Conservation (phyloP, 1,140 invertebrate genomes). For the Ceratoteleas bidentatus region DNA sequence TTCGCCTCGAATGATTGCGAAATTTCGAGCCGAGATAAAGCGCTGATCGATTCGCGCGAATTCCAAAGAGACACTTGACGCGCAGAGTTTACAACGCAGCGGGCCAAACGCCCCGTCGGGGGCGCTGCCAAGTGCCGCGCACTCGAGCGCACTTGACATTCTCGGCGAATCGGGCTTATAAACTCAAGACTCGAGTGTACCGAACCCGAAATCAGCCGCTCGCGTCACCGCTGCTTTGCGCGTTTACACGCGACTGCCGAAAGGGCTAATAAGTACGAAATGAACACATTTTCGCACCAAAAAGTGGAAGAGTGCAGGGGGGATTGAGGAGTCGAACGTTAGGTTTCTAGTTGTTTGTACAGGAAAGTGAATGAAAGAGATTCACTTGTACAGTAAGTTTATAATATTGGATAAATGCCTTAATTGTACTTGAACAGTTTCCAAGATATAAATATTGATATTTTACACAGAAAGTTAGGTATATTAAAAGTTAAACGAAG, state of each 20-base stretch:
- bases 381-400: too few species aligned
- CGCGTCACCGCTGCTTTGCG: background rate
- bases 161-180: constrained; percentile 29
- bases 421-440: too few species aligned
- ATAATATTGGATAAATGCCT: too few species aligned
- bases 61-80: constrained; percentile 48
- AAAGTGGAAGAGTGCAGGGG: too few species aligned
- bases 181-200: constrained; percentile 23
- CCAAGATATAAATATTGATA: too few species aligned
- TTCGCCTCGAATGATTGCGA: constrained; percentile 43
- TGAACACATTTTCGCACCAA: too few species aligned
- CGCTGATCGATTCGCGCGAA: constrained; percentile 53
- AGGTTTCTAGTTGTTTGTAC: too few species aligned
- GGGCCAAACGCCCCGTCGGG: background rate
- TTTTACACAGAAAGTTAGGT: too few species aligned
- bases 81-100: constrained; percentile 6
- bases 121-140: constrained; percentile 13
- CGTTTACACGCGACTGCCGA: background rate
- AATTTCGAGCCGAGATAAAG: constrained; percentile 55
- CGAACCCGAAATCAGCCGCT: constrained; percentile 23
- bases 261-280: background rate
- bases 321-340: too few species aligned
- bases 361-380: too few species aligned
- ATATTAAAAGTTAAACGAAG: too few species aligned
- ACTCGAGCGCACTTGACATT: constrained; percentile 18